phyloP scores from a whole-genome alignment of 1,140 invertebrate genomes.

The Saccostrea cuccullata region DNA sequence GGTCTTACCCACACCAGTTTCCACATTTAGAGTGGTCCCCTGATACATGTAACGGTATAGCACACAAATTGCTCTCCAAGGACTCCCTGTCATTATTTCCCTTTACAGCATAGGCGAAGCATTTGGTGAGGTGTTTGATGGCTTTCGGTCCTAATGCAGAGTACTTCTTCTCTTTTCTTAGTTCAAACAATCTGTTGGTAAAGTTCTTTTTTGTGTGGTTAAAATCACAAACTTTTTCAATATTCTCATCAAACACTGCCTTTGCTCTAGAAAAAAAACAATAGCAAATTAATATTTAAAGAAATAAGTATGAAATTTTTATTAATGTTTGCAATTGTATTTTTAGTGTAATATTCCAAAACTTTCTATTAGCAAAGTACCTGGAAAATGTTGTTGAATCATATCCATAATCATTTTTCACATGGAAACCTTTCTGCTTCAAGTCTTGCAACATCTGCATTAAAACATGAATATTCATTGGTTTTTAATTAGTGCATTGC shows the following conservation, averaged over 20 bases:
- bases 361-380: neutral
- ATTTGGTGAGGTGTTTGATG: constrained; percentile 36
- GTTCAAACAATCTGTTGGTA: constrained; percentile 23
- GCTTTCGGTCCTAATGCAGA: neutral
- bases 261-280: neutral
- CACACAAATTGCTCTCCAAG: neutral
- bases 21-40: constrained; percentile 38
- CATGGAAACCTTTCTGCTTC: constrained; percentile 26
- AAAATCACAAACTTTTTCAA: constrained; percentile 29
- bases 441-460: constrained; percentile 6
- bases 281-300: neutral
- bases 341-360: neutral
- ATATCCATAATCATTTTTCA: constrained; percentile 46
- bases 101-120: constrained; percentile 42
- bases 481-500: no score
- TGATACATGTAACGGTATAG: constrained; percentile 39
- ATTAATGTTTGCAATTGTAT: neutral
- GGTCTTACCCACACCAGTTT: neutral
- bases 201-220: constrained; percentile 48
- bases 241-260: neutral
- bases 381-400: constrained; percentile 50
- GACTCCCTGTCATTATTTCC: neutral
- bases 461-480: neutral
- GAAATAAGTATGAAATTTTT: neutral
- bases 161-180: constrained; percentile 38